Conservation (phyloP, 2,113 vertebrate genomes). For the Cynopterus brachyotis region DNA sequence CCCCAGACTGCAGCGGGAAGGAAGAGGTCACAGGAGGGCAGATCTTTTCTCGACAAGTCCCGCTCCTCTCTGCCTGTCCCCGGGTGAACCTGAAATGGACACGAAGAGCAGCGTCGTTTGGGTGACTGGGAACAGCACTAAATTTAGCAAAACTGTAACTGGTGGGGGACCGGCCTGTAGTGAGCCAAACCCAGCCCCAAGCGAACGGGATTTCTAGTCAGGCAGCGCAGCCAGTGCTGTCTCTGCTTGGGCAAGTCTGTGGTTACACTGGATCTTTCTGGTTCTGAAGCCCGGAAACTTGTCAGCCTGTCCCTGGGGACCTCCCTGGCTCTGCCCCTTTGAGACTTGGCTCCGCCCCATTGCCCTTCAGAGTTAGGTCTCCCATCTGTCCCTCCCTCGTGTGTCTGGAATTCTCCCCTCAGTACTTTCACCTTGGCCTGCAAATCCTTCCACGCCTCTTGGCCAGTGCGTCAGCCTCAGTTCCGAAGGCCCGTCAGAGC, state of each 20-base stretch:
- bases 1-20: slow-evolving; percentile 18
- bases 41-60: slow-evolving; percentile 50
- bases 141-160: slow-evolving; percentile 78
- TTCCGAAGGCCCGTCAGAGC: not conserved
- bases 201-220: slow-evolving; percentile 58
- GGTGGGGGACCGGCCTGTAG: slow-evolving; percentile 44
- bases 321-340: not conserved
- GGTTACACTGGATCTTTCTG: not conserved
- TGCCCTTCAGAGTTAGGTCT: not conserved
- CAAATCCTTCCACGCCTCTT: not conserved
- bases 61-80: slow-evolving; percentile 64
- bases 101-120: slow-evolving; percentile 65
- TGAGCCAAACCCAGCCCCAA: slow-evolving; percentile 26
- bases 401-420: not conserved
- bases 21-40: slow-evolving; percentile 67
- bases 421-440: not conserved
- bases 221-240: not conserved
- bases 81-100: slow-evolving; percentile 76
- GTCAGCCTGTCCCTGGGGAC: not conserved
- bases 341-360: not conserved
- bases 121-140: slow-evolving; percentile 73
- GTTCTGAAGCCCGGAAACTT: not conserved
- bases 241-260: slow-evolving; percentile 6
- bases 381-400: not conserved
- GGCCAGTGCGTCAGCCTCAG: not conserved